Conservation (phyloP, 2,113 vertebrate species). For the Plectropomus leopardus region DNA sequence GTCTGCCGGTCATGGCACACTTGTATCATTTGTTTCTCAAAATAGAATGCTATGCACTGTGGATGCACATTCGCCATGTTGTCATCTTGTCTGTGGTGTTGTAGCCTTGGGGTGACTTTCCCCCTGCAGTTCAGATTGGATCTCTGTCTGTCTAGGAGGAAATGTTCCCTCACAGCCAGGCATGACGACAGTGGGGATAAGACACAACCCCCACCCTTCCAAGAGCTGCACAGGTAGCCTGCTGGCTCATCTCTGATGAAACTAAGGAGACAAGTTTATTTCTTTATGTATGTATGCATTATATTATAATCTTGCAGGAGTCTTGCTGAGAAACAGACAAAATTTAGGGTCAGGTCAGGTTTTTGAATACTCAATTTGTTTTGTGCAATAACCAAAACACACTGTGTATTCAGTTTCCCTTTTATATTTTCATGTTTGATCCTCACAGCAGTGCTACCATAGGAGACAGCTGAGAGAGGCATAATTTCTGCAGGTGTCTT, state of each 20-base stretch:
- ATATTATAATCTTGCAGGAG: constrained; percentile 3
- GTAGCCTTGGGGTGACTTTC: constrained; percentile 52
- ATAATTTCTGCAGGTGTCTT: not conserved
- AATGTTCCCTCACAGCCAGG: constrained; percentile 53
- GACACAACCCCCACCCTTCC: constrained; percentile 12
- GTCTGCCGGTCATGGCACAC: not conserved
- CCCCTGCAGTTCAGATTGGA: constrained; percentile 56
- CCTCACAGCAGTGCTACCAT: not conserved
- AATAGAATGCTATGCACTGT: constrained; percentile 15
- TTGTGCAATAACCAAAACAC: no score
- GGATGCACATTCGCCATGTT: constrained; percentile 32
- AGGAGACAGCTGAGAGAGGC: not conserved
- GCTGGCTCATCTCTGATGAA: constrained; percentile 52
- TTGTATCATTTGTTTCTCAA: not conserved
- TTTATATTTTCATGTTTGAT: not conserved
- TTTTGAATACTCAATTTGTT: constrained; percentile 38
- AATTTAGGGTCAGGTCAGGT: constrained; percentile 35
- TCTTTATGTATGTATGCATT: constrained; percentile 26
- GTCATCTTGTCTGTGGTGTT: constrained; percentile 23
- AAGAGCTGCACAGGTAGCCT: constrained; percentile 34
- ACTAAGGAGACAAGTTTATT: constrained; percentile 45
- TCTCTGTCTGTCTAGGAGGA: constrained; percentile 46
- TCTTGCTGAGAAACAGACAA: constrained; percentile 3
- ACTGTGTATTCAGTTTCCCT: not conserved
- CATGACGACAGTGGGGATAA: constrained; percentile 37